phyloP scores from a whole-genome alignment of 2,797 vertebrate species.

The Sebastes cheni region DNA sequence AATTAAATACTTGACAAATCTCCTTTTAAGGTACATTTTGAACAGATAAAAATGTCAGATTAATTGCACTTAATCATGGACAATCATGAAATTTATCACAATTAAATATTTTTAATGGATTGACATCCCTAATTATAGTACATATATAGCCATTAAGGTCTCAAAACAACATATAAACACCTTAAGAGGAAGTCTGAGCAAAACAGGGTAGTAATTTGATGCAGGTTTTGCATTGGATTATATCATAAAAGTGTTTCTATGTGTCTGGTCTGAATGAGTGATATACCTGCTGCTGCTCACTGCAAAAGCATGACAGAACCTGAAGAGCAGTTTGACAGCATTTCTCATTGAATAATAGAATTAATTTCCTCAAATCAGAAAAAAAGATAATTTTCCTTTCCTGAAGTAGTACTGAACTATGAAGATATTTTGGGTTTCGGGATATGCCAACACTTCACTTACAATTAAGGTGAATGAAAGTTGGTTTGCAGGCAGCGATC shows the following conservation, averaged over 20 bases:
- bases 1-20: no score
- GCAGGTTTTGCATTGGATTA: neutral
- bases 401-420: no score
- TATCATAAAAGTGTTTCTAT: neutral
- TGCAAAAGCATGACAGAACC: neutral
- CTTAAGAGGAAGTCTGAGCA: neutral
- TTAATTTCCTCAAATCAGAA: neutral
- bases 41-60: no score
- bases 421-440: neutral
- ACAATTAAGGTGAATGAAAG: neutral
- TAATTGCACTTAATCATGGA: no score
- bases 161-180: no score
- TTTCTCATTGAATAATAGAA: neutral
- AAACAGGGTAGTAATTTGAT: neutral
- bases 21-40: no score
- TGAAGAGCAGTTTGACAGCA: neutral
- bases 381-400: no score
- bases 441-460: neutral
- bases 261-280: neutral
- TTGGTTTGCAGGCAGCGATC: neutral
- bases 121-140: no score
- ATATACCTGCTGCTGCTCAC: neutral
- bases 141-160: rapidly evolving
- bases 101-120: no score
- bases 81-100: no score